Evolutionary conservation across 2,888 invertebrate genomes (phyloP), one percentile per base, ranked within the genome.

Genomic region (Phyllotreta striolata): DNA sequence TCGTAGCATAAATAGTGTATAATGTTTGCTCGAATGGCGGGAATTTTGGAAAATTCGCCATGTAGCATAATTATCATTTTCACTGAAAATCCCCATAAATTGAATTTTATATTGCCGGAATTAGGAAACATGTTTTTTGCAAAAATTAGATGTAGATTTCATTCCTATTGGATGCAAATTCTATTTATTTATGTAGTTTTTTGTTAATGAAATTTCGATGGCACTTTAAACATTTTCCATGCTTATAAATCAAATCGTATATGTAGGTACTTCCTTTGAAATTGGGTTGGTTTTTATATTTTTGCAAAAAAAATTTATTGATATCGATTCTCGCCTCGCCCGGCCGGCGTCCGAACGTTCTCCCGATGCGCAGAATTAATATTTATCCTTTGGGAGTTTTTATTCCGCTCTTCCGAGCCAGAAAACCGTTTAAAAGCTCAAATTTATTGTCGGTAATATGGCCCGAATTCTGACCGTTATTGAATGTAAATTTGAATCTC

Each of bases 331-430:
- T 51, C 13, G 24, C 24, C 24, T 24, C 24, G 24, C 24, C 24
- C 24, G 24, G 24, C 24, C 24, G 24, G 24, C 14, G 7, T 12
- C 12, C 37, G 9, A 35, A 51, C n/a, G 10, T 4, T 51, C 10
- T 41, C 10, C n/a, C 41, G 9, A 51, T 51, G 51, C 51, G 51
- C 51, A 37, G 54, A 40, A 54, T 54, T 44, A 52, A 63, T 63
- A 63, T 56, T 49, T 52, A 52, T 56, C 63, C 63, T 57, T 52
- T 35, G 63, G 57, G 63, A 57, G 37, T 52, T 52, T 63, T 63
- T 63, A 51, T 63, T 63, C 63, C 44, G 57, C 57, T 43, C 44
- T 13, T 51, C 38, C 44, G 44, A 52, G 49, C 47, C 43, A 49
- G 51, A 56, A 56, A 62, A 51, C 40, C 43, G 56, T 63, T 57